These are phyloP conservation scores for Rattus rattus DNA, from an alignment of 2,113 vertebrate species.

Conservation along the genomic window DNA sequence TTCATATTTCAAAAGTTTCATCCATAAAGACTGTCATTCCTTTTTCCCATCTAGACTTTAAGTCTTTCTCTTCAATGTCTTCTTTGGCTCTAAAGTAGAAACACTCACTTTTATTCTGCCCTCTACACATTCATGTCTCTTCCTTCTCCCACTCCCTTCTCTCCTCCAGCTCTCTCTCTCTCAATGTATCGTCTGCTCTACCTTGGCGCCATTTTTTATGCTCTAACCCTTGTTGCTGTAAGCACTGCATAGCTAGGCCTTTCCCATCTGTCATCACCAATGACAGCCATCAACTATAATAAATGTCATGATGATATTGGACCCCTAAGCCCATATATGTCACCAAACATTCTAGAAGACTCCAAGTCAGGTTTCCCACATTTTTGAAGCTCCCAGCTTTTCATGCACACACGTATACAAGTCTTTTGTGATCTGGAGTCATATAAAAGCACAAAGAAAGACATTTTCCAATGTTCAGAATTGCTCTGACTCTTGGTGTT, in stretches of 20 bases:
- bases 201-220: background rate
- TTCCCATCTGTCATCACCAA: background rate
- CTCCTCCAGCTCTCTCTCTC: background rate
- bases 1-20: background rate
- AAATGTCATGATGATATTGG: background rate
- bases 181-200: background rate
- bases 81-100: background rate
- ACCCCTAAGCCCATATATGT: background rate
- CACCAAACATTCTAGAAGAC: background rate
- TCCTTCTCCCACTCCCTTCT: background rate
- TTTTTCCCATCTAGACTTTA: background rate
- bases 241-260: background rate
- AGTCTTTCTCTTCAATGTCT: background rate
- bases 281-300: background rate
- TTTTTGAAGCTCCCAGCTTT: background rate
- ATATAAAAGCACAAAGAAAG: background rate
- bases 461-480: background rate
- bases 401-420: slow-evolving; percentile 2
- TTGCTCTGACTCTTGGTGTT: background rate
- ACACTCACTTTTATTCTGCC: background rate
- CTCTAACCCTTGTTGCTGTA: background rate
- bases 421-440: background rate
- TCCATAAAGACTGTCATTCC: too few relatives aligned
- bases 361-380: background rate
- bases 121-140: background rate